Conservation (phyloP, 2,113 vertebrate genomes). For the Elephantulus edwardii region DNA sequence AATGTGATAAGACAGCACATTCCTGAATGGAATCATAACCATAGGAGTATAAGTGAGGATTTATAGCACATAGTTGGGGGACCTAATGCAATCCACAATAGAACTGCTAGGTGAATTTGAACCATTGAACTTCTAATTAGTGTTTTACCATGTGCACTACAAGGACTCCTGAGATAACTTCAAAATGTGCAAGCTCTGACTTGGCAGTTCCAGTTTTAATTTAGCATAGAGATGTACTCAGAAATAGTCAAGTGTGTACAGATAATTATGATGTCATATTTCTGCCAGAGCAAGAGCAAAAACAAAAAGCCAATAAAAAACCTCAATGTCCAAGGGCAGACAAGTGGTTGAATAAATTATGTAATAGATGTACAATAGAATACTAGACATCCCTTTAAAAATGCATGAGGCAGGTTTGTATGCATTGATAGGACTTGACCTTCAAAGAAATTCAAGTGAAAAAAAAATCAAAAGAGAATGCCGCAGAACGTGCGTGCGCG, state of each 20-base stretch:
- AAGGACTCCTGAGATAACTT: not conserved
- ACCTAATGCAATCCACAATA: too few species aligned
- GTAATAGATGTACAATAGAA: not conserved
- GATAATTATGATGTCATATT: not conserved
- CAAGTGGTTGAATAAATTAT: not conserved
- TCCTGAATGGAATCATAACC: too few species aligned
- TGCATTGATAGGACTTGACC: not conserved
- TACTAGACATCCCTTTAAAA: not conserved
- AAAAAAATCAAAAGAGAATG: not conserved
- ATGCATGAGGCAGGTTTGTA: not conserved
- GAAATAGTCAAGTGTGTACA: not conserved
- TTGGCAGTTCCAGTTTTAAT: slow-evolving; percentile 1
- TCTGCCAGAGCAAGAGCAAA: not conserved
- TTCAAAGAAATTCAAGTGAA: not conserved
- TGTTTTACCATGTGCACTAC: not conserved
- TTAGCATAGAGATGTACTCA: not conserved
- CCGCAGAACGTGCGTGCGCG: too few species aligned
- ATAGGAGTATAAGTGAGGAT: too few species aligned
- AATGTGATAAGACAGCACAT: too few species aligned
- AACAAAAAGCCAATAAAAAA: not conserved
- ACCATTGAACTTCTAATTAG: not conserved
- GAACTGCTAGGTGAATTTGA: not conserved
- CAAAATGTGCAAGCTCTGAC: not conserved
- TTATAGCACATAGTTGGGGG: too few species aligned
- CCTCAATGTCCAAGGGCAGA: not conserved